phyloP scores from a whole-genome alignment of 2,797 vertebrate species.

The Poecilia wingei region DNA sequence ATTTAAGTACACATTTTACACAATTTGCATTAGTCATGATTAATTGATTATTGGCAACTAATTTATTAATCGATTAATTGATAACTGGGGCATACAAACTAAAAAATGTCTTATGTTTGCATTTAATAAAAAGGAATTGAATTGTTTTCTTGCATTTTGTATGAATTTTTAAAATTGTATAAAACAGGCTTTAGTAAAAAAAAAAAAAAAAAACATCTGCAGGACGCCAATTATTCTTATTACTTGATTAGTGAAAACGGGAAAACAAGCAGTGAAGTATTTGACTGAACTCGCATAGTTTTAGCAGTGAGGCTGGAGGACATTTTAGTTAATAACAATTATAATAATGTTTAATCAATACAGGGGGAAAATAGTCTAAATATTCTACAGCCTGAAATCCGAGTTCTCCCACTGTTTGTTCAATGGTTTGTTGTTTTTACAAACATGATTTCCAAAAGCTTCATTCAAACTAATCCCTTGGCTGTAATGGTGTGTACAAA shows the following conservation, averaged over 20 bases:
- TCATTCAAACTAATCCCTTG: neutral
- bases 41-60: neutral
- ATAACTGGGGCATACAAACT: neutral
- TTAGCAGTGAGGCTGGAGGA: neutral
- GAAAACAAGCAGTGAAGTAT: neutral
- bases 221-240: no score
- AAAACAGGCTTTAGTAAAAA: no score
- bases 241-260: neutral
- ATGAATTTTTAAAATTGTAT: no score
- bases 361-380: neutral
- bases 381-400: neutral
- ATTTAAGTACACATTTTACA: neutral
- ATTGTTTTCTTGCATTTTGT: no score
- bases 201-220: no score
- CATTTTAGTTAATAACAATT: neutral
- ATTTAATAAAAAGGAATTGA: no score
- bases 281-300: neutral
- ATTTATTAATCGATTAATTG: neutral
- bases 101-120: neutral
- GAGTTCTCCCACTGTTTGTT: neutral
- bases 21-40: neutral
- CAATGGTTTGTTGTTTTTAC: neutral
- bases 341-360: no score
- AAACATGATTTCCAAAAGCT: neutral
- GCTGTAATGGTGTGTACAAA: neutral